Evolutionary conservation across 2,113 vertebrate species (phyloP).

Genomic region (Cochlearius cochlearius): DNA sequence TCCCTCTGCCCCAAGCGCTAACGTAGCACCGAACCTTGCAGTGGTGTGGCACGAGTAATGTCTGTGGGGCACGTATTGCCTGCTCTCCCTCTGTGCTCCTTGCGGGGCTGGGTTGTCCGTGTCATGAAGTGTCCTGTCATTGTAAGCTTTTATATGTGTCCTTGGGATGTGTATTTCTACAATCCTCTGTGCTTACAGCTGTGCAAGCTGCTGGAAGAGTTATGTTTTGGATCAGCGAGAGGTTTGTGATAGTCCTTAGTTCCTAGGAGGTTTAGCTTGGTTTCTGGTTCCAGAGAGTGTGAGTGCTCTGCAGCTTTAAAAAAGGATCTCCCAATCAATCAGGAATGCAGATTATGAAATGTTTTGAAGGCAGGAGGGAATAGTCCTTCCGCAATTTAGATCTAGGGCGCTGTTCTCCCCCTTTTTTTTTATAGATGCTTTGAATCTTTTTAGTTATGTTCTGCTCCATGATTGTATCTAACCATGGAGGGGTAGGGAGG

Average conservation of each 20-base stretch:
- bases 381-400: neutral
- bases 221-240: neutral
- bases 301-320: neutral
- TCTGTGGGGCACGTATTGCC: neutral
- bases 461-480: neutral
- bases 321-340: neutral
- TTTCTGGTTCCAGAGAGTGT: neutral
- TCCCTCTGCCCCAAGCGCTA: neutral
- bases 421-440: neutral
- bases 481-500: neutral
- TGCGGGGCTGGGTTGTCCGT: neutral
- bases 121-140: neutral
- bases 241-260: neutral
- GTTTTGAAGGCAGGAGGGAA: neutral
- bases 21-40: neutral
- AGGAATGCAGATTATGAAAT: neutral
- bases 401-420: neutral
- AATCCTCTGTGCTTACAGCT: neutral
- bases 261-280: neutral
- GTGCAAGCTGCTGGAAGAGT: neutral
- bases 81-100: neutral
- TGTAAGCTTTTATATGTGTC: neutral
- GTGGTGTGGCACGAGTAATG: rapidly evolving
- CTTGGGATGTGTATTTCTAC: neutral
- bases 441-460: neutral